Base-by-base conservation (phyloP, 92 coral and sea anemone genomes). In the Epizoanthus stellaris region DNA sequence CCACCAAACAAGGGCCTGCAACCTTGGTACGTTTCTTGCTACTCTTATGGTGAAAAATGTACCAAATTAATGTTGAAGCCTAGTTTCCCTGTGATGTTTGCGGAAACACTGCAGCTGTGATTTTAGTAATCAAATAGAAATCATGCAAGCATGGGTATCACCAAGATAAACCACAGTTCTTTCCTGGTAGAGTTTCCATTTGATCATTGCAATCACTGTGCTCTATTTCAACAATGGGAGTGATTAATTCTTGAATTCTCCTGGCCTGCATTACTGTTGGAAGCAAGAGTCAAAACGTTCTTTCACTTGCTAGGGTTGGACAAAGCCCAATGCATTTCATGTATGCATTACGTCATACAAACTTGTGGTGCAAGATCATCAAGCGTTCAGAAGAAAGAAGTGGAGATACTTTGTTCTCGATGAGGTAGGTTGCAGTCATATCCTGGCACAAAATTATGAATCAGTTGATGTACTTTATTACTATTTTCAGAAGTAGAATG, bases 281-380 rank as follows among this genome's bases (percentile, higher is more conserved):
- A 21, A n/a, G 19, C 16, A 42, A 8, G 42, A 52, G 4, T 73
- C 61, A 54, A 2, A 2, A 1, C 61, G 6, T 52, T 63, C 6
- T 80, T 23, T 45, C 23, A 14, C 47, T 81, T 81, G 5, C 25
- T 88, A 96, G 98, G 98, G 98, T 45, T 96, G 98, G 98, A 96
- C 98, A 8, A 96, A 96, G 80, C 95, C 98, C 21, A 96, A 96
- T 87, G 98, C 98, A 38, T 96, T 96, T 85, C 98, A 96, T 92
- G 98, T 96, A 11, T 96, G 98, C 75, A 91, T 96, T 77, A 96
- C 98, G 6, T 96, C 98, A 2, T 96, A 96, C 93, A 96, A 96
- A 85, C 95, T 96, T 36, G 98, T 96, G 23, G 93, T 96, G 60
- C 98, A 96, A 88, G 98, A 96, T 87, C 98, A 96, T 54, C 98